Percentiles rank a stretch among this genome's conserved stretches.
Conservation (phyloP, 2,797 vertebrate genomes). For the Cryptoblepharus egeriae region DNA sequence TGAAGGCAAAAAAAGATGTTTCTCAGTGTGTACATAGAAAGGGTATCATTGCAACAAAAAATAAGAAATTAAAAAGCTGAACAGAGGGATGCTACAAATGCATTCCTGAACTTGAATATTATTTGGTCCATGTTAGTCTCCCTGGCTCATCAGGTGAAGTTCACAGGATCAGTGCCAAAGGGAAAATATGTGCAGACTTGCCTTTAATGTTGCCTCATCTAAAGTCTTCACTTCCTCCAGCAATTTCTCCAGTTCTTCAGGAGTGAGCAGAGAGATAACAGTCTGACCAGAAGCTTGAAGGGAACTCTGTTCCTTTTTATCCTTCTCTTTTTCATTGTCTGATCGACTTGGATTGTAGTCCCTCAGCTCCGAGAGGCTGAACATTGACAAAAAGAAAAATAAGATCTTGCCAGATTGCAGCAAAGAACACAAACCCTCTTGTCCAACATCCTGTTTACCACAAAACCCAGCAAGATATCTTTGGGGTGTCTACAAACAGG, state of each 20-base stretch:
- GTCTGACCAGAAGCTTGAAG: constrained; percentile 77
- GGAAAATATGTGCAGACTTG: constrained; percentile 55
- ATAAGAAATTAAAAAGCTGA: too few relatives aligned
- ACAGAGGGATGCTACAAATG: too few relatives aligned
- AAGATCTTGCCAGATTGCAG: too few relatives aligned
- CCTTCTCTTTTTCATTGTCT: constrained; percentile 68
- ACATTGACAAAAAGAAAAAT: constrained; percentile 8
- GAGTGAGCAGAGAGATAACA: constrained; percentile 87
- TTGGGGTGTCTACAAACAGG: too few relatives aligned
- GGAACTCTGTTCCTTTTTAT: constrained; percentile 47
- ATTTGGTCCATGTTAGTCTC: too few relatives aligned
- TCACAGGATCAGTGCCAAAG: background rate
- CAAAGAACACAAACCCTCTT: too few relatives aligned
- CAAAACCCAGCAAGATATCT: too few relatives aligned
- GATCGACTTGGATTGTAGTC: constrained; percentile 80
- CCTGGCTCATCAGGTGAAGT: too few relatives aligned
- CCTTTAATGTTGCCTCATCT: constrained; percentile 88
- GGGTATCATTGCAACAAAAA: too few relatives aligned
- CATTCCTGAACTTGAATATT: too few relatives aligned
- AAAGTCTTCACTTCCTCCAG: constrained; percentile 89
- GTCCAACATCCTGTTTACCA: too few relatives aligned
- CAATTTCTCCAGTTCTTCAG: constrained; percentile 83
- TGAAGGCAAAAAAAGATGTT: constrained; percentile 28
- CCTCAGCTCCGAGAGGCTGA: constrained; percentile 88
- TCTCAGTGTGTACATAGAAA: background rate